Evolutionary conservation across 2,888 invertebrate species (phyloP).

Genomic region (Rhabditophanes sp.): DNA sequence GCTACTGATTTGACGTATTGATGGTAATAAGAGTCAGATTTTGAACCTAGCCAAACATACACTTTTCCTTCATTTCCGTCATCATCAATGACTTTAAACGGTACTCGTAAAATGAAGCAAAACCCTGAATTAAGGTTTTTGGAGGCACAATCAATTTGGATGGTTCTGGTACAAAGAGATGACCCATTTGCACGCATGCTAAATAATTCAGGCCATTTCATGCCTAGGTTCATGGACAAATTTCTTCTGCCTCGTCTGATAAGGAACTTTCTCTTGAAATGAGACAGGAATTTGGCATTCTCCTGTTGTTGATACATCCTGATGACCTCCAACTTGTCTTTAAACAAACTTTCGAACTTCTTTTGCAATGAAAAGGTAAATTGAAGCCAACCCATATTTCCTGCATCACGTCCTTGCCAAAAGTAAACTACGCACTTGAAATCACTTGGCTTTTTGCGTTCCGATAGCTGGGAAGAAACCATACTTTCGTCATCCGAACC

Average conservation of each 20-base stretch:
- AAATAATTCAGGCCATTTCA: conserved; percentile 63
- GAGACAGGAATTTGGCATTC: conserved; percentile 90
- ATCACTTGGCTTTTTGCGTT: conserved; percentile 46
- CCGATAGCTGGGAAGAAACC: conserved; percentile 3
- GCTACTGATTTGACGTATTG: conserved; percentile 9
- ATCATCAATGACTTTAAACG: conserved; percentile 14
- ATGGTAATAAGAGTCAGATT: conserved; percentile 15
- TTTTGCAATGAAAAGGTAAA: conserved; percentile 78
- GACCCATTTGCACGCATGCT: conserved; percentile 90
- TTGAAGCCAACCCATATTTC: conserved; percentile 98
- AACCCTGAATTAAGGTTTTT: conserved; percentile 75
- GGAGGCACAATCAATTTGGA: conserved; percentile 62
- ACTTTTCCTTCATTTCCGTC: conserved; percentile 13
- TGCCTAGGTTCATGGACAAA: conserved; percentile 17
- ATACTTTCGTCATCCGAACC: conserved; percentile 6
- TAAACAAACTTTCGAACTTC: conserved; percentile 68
- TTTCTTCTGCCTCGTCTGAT: conserved; percentile 60
- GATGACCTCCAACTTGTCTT: conserved; percentile 71
- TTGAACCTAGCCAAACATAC: conserved; percentile 19
- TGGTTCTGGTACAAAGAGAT: conserved; percentile 56
- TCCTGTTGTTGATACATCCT: conserved; percentile 95
- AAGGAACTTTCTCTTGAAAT: conserved; percentile 82
- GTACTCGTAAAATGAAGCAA: conserved; percentile 55
- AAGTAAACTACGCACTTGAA: conserved; percentile 95
- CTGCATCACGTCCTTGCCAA: conserved; percentile 89